Conservation (phyloP, 2,113 vertebrate genomes). For the Mola mola region DNA sequence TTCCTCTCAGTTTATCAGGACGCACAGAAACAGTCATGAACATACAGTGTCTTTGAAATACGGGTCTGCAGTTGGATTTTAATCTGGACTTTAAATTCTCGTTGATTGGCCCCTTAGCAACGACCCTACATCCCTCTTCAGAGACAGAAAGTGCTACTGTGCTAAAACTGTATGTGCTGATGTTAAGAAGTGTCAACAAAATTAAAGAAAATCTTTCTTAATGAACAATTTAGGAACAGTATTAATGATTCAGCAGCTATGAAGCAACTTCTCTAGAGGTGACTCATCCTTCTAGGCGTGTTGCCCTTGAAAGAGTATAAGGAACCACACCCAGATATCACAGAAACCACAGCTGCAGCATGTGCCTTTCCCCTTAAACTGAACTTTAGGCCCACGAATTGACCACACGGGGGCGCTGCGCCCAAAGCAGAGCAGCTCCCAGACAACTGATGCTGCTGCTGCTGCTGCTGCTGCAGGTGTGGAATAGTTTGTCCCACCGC, state of each 20-base stretch:
- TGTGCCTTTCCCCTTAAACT: neutral
- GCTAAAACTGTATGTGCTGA: neutral
- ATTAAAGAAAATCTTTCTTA: neutral
- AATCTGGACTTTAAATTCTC: no score
- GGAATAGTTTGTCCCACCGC: no score
- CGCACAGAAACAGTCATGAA: slow-evolving; percentile 2
- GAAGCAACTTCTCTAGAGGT: slow-evolving; percentile 28
- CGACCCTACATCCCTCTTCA: no score
- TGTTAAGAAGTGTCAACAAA: slow-evolving; percentile 5
- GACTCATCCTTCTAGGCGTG: slow-evolving; percentile 25
- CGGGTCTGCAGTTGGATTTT: no score
- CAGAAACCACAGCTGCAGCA: slow-evolving; percentile 26
- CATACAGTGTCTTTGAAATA: no score
- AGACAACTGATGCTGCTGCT: no score
- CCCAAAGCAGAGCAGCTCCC: no score
- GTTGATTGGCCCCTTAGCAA: no score
- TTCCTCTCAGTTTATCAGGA: slow-evolving; percentile 65
- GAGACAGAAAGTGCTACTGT: neutral
- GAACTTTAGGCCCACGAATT: neutral
- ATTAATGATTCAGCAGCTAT: slow-evolving; percentile 31
- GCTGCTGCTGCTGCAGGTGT: no score
- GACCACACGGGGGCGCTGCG: neutral
- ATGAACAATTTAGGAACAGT: neutral
- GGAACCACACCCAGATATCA: slow-evolving; percentile 33
- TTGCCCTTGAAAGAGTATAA: slow-evolving; percentile 26